These are phyloP conservation scores for Myotis brandtii DNA, from an alignment of 2,113 vertebrate genomes.

Conservation along the genomic window DNA sequence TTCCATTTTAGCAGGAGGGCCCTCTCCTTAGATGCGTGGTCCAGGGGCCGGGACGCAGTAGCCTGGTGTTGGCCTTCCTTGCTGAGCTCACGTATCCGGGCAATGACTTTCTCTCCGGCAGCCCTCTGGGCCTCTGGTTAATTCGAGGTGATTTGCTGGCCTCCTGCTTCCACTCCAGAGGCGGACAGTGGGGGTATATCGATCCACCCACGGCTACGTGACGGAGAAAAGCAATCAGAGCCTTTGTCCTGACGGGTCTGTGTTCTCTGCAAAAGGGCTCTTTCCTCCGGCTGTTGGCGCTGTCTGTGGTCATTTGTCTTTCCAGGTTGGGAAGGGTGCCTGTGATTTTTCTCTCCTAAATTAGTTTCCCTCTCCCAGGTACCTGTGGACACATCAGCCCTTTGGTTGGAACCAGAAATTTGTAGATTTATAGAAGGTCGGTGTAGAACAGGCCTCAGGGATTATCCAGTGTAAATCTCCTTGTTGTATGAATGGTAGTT, in stretches of 20 bases:
- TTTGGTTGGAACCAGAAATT: not conserved
- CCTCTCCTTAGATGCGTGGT: rapidly evolving
- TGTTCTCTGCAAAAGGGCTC: not conserved
- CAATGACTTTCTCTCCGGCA: rapidly evolving
- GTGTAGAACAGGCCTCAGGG: not conserved
- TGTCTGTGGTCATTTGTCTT: not conserved
- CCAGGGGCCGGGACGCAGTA: rapidly evolving
- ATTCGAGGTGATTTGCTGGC: not conserved
- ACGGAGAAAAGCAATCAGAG: rapidly evolving
- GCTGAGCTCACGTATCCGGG: rapidly evolving
- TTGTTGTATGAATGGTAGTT: not conserved
- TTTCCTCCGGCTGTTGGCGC: not conserved
- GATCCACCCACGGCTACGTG: rapidly evolving
- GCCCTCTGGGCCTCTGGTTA: rapidly evolving
- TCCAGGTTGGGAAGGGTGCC: not conserved
- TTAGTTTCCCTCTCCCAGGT: not conserved
- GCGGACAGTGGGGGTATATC: rapidly evolving
- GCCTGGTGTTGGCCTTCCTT: not conserved
- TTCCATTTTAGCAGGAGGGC: not conserved
- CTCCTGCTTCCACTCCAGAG: not conserved
- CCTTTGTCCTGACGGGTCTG: not conserved
- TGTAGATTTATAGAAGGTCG: not conserved
- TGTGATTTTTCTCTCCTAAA: not conserved
- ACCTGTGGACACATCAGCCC: not conserved
- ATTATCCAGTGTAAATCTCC: too few species aligned